A percentile compares a stretch with the other conserved stretches of the same genome.
Conservation (phyloP, 2,113 vertebrate genomes). For the Toxotes jaculatrix region DNA sequence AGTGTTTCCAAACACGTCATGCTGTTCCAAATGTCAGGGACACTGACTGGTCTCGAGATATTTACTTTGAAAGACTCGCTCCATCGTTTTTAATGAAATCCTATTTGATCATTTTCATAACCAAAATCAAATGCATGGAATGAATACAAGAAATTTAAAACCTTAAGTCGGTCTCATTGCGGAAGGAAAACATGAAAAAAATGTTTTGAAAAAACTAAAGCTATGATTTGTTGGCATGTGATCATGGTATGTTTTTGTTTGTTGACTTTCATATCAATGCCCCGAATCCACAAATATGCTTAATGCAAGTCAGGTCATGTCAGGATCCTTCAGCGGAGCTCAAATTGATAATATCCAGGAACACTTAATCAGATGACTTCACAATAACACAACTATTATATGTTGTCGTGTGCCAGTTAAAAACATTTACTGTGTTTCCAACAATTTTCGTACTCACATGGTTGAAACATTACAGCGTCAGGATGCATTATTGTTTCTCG, state of each 20-base stretch:
- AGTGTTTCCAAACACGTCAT: constrained; percentile 47
- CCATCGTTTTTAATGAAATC: neutral
- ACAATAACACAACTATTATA: neutral
- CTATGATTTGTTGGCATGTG: neutral
- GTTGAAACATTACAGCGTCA: neutral
- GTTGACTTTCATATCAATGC: constrained; percentile 12
- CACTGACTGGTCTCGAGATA: constrained; percentile 21
- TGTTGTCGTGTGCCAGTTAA: neutral
- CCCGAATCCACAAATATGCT: constrained; percentile 26
- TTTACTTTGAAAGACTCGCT: constrained; percentile 10
- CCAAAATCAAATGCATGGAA: constrained; percentile 11
- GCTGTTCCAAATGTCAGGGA: constrained; percentile 36
- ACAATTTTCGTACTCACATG: neutral
- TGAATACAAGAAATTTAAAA: neutral
- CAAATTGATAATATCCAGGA: constrained; percentile 38
- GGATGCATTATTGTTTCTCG: neutral
- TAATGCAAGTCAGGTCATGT: constrained; percentile 31
- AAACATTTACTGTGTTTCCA: neutral
- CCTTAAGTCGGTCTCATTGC: neutral
- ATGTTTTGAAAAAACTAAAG: constrained; percentile 2
- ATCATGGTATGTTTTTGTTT: constrained; percentile 4
- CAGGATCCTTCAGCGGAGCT: neutral
- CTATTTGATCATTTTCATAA: constrained; percentile 18
- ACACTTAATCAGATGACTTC: constrained; percentile 30
- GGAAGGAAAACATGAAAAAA: constrained; percentile 9